These are phyloP conservation scores for Formica aserva DNA, from an alignment of 2,888 invertebrate species.

Conservation along the genomic window DNA sequence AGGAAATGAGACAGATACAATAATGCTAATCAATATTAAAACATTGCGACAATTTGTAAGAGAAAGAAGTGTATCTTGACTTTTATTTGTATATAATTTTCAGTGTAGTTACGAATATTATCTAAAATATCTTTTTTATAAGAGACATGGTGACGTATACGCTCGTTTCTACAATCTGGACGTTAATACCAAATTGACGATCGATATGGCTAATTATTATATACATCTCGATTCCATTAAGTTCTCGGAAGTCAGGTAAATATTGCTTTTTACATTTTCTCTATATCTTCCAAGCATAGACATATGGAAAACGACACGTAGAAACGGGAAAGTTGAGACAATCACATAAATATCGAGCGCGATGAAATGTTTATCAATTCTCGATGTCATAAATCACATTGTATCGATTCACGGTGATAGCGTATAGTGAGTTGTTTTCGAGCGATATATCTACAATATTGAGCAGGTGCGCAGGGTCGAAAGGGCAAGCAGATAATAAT, in stretches of 20 bases:
- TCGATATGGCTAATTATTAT: conserved; percentile 63
- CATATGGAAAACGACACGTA: neutral
- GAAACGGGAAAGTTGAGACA: too few species aligned
- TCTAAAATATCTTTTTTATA: conserved; percentile 63
- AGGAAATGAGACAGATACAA: conserved; percentile 55
- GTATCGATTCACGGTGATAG: neutral
- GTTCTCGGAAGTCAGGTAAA: conserved; percentile 72
- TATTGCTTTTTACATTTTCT: conserved; percentile 8
- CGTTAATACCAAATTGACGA: conserved; percentile 49
- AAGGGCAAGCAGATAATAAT: conserved; percentile 11
- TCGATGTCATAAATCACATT: neutral
- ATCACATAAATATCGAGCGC: neutral
- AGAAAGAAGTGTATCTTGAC: neutral
- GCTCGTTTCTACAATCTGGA: conserved; percentile 63
- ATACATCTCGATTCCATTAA: conserved; percentile 65
- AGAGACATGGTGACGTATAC: conserved; percentile 68
- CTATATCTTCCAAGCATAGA: neutral
- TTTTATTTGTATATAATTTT: neutral
- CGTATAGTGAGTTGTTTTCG: conserved; percentile 14
- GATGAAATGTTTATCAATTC: conserved; percentile 11
- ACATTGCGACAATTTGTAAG: neutral
- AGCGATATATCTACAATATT: neutral
- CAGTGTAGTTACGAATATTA: conserved; percentile 75
- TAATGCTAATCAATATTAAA: neutral
- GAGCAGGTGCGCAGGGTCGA: neutral